Evolutionary conservation across 2,888 invertebrate species (phyloP).

Genomic region (Macrosoma leucophasiata): DNA sequence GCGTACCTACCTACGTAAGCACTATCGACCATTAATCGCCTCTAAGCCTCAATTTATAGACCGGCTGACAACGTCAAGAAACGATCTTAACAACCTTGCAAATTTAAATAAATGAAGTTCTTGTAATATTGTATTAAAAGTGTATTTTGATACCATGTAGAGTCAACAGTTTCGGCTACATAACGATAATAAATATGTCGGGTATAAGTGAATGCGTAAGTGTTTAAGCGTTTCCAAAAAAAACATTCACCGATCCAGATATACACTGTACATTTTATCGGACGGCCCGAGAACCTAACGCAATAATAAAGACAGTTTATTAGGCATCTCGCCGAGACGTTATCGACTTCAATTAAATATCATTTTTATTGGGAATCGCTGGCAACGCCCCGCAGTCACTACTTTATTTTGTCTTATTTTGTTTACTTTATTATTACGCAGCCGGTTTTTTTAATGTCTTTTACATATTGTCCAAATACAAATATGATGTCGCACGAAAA

Average conservation of each 20-base stretch:
- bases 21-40: slow-evolving; percentile 17
- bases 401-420: slow-evolving; percentile 39
- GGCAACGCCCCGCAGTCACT: slow-evolving; percentile 57
- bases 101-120: slow-evolving; percentile 43
- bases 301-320: slow-evolving; percentile 72
- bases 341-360: slow-evolving; percentile 73
- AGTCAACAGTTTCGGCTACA: too few species aligned
- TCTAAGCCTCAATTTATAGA: slow-evolving; percentile 40
- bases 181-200: too few species aligned
- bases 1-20: slow-evolving; percentile 11
- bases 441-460: too few species aligned
- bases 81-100: slow-evolving; percentile 27
- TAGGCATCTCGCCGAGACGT: slow-evolving; percentile 61
- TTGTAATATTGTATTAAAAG: too few species aligned
- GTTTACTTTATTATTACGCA: slow-evolving; percentile 24
- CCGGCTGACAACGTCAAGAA: slow-evolving; percentile 36
- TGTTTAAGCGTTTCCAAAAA: too few species aligned
- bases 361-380: slow-evolving; percentile 69
- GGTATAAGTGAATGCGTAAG: too few species aligned
- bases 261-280: too few species aligned
- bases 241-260: slow-evolving; percentile 36
- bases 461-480: too few species aligned
- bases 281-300: slow-evolving; percentile 48
- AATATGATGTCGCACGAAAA: too few species aligned
- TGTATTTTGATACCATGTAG: too few species aligned